A percentile compares a stretch with the other conserved stretches of the same genome.
Evolutionary conservation across 2,888 invertebrate genomes (phyloP).

Genomic region (Disparrhopalites patrizii): DNA sequence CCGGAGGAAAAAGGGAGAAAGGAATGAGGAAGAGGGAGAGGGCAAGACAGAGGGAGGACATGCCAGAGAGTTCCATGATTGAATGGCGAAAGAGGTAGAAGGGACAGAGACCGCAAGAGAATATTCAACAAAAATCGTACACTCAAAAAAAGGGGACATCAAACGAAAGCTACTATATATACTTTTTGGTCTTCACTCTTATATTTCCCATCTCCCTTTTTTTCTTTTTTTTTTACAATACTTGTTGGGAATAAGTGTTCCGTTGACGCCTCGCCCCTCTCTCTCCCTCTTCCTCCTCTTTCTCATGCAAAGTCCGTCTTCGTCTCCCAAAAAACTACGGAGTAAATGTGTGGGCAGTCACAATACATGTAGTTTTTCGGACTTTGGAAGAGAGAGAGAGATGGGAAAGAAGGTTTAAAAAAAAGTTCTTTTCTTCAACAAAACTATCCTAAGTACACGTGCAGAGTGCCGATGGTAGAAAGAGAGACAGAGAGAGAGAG

Average conservation of each 20-base stretch:
- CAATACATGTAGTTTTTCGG: too few species aligned
- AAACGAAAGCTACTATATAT: conserved; percentile 13
- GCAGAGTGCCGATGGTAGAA: too few species aligned
- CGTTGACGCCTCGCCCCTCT: conserved; percentile 9
- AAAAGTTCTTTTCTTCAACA: background rate
- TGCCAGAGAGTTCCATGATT: too few species aligned
- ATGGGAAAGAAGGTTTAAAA: too few species aligned
- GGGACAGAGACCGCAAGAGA: background rate
- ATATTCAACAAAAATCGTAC: conserved; percentile 1
- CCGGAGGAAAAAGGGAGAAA: background rate
- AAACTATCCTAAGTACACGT: too few species aligned
- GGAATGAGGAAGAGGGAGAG: background rate
- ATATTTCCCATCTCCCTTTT: too few species aligned
- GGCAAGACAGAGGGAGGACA: too few species aligned
- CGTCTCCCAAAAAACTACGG: too few species aligned
- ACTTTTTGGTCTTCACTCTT: too few species aligned
- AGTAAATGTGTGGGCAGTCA: background rate
- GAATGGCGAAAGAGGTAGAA: background rate
- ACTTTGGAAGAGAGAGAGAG: too few species aligned
- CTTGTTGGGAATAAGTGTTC: conserved; percentile 1
- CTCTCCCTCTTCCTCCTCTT: background rate
- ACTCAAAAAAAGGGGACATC: conserved; percentile 13
- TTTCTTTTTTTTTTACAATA: background rate
- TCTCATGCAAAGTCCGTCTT: conserved; percentile 16
- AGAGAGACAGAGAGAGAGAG: too few species aligned